Conservation (phyloP, 2,797 vertebrate species). For the Otolemur crassicaudatus region DNA sequence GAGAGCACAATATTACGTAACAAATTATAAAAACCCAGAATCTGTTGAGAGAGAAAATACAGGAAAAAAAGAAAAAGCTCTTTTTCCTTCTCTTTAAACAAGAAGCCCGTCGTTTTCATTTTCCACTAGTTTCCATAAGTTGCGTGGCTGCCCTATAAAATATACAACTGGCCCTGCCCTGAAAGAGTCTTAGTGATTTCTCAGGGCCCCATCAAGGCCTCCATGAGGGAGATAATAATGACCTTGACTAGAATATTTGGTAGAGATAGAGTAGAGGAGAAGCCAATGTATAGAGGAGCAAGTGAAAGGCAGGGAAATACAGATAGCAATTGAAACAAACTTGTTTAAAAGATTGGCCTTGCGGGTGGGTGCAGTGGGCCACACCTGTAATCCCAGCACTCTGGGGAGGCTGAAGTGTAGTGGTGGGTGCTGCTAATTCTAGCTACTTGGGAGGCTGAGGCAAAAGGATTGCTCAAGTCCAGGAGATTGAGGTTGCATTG, state of each 20-base stretch:
- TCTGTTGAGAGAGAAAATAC: background rate
- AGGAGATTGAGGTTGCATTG: too few relatives aligned
- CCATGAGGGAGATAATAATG: background rate
- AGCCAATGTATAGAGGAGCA: background rate
- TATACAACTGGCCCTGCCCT: background rate
- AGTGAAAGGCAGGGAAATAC: background rate
- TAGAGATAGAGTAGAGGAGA: background rate
- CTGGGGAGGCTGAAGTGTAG: background rate
- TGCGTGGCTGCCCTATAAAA: background rate
- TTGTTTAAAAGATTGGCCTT: background rate
- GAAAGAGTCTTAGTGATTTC: background rate
- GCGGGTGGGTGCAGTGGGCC: background rate
- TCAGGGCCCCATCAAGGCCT: background rate
- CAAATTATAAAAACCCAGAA: background rate
- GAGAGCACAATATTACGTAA: background rate
- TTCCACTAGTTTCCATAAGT: background rate
- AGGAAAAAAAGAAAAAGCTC: background rate
- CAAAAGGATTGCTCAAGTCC: too few relatives aligned
- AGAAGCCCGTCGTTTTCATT: background rate
- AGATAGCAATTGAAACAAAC: background rate
- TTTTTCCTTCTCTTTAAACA: constrained; percentile 32
- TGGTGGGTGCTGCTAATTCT: too few relatives aligned
- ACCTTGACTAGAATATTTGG: background rate
- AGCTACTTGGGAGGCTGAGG: too few relatives aligned
- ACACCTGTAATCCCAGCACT: too few relatives aligned